These are phyloP conservation scores for Linepithema humile DNA, from an alignment of 1,140 invertebrate genomes.

Conservation along the genomic window DNA sequence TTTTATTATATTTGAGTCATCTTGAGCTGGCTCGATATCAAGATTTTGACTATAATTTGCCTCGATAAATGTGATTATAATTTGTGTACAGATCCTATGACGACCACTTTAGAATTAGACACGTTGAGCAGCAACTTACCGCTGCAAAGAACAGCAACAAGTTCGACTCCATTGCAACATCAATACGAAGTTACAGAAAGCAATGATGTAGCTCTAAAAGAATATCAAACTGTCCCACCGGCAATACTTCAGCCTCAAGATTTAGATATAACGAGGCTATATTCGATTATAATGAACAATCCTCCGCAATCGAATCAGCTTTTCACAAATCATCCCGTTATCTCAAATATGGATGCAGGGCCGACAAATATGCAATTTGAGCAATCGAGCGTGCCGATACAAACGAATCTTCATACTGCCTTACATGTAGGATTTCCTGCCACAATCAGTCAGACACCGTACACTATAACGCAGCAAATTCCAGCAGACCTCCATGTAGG, in stretches of 20 bases:
- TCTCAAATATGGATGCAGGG: constrained; percentile 63
- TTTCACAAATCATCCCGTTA: constrained; percentile 67
- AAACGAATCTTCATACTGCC: constrained; percentile 79
- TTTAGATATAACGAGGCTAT: constrained; percentile 70
- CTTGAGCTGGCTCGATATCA: not conserved
- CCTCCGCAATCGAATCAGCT: constrained; percentile 75
- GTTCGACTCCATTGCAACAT: constrained; percentile 65
- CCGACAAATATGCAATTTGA: constrained; percentile 71
- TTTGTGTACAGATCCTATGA: constrained; percentile 50
- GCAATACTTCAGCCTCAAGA: constrained; percentile 69
- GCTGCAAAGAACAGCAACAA: constrained; percentile 68
- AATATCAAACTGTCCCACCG: constrained; percentile 70
- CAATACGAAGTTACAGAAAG: constrained; percentile 79
- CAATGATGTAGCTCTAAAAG: constrained; percentile 71
- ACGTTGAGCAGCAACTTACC: constrained; percentile 60
- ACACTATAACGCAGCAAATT: constrained; percentile 65
- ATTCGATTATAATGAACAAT: constrained; percentile 63
- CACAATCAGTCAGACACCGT: constrained; percentile 61
- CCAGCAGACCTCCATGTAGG: constrained; percentile 76
- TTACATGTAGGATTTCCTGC: constrained; percentile 75
- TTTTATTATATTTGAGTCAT: not conserved
- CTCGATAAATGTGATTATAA: not conserved
- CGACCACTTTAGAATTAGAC: constrained; percentile 57
- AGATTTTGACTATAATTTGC: not conserved
- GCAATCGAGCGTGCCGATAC: constrained; percentile 73